Conservation (phyloP, 1,140 invertebrate genomes). For the Apocrypta bakeri region DNA sequence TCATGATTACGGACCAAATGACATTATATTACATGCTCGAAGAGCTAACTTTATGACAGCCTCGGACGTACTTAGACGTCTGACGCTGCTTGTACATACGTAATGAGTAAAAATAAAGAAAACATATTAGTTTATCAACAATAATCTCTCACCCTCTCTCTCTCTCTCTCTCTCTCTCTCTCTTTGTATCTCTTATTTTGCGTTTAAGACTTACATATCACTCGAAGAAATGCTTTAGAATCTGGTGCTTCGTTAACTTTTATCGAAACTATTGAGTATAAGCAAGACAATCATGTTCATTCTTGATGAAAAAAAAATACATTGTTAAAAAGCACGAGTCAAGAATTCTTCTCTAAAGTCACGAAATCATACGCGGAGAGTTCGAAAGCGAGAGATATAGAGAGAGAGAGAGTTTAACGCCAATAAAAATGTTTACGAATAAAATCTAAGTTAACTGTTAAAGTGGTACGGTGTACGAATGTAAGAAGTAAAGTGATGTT, state of each 20-base stretch:
- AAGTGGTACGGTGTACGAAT: slow-evolving; percentile 49
- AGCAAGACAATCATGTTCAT: slow-evolving; percentile 40
- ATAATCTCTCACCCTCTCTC: no score
- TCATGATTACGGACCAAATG: slow-evolving; percentile 44
- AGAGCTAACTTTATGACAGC: slow-evolving; percentile 8
- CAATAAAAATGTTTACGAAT: slow-evolving; percentile 60
- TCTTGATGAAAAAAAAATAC: not conserved
- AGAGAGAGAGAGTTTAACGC: no score
- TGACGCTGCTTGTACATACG: slow-evolving; percentile 29
- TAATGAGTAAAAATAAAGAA: slow-evolving; percentile 17
- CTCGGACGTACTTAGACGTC: not conserved
- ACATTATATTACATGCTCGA: slow-evolving; percentile 21
- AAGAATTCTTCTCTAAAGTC: slow-evolving; percentile 12
- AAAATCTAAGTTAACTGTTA: slow-evolving; percentile 65
- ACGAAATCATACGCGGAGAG: not conserved
- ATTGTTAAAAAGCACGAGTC: not conserved
- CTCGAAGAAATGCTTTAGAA: not conserved
- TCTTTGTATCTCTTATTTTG: slow-evolving; percentile 12
- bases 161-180: no score
- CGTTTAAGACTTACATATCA: not conserved
- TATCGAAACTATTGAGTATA: slow-evolving; percentile 14
- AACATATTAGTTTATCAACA: slow-evolving; percentile 21
- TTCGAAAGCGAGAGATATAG: slow-evolving; percentile 58
- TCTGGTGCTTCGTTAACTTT: not conserved
- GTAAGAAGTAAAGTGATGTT: slow-evolving; percentile 43